Base-by-base conservation (phyloP, 2,888 invertebrate species). In the Eulithis testata region DNA sequence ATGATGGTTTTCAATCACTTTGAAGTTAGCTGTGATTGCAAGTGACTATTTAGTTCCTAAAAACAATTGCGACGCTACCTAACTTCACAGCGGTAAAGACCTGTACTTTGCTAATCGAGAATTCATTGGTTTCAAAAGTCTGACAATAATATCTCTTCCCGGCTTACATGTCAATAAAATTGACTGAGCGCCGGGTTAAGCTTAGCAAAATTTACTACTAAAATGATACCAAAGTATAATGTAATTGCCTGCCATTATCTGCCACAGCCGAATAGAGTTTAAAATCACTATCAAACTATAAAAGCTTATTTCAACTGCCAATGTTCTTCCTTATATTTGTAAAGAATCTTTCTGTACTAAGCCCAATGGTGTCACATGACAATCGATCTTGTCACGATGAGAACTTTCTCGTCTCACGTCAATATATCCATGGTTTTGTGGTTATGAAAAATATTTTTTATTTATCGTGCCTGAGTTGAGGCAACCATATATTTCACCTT, bases 191-290 rank as follows among this genome's bases (percentile, higher is more conserved):
- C 65, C 63, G 53, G 43, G 9, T 52, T 8, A 54, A 54, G 57
- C 12, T 47, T 47, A 50, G 50, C 14, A 57, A 56, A 62, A 47
- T 47, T 57, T 55, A 49, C 49, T 27, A 63, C 60, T 57, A 54
- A 57, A 68, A 60, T 65, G 68, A 73, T 71, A 74, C 74, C 75
- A 75, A 75, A 74, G 70, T 66, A 31, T 63, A 53, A 49, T 44
- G 51, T 65, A 37, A 54, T 57, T 40, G 49, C 49, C 60, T 67
- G 63, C 67, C 67, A 60, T 57, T 55, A 55, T 56, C 56, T 56
- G 47, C 37, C 45, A 47, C 59, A 55, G 43, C 47, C 56, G 56
- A 60, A 57, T 55, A 62, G 47, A 57, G n/a, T 61, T 14, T 53
- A 65, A 51, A 50, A 36, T 21, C 2, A 3, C 8, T 49, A 9